Base-by-base conservation (phyloP, 2,113 vertebrate genomes). In the Sigmodon hispidus region DNA sequence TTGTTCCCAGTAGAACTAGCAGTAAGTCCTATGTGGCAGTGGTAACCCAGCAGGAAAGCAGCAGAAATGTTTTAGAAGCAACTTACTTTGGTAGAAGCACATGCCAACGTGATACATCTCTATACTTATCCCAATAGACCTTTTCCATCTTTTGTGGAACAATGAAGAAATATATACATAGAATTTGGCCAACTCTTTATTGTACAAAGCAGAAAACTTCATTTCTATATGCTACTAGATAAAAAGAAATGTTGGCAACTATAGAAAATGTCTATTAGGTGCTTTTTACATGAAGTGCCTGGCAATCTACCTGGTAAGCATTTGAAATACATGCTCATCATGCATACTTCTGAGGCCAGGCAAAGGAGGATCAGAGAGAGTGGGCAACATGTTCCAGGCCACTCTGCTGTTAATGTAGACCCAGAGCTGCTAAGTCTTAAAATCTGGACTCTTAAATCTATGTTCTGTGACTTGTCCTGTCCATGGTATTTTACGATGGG, bases 61-160 rank as follows among this genome's bases (percentile, higher is more conserved):
- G 29, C 1, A 40, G 67, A 87, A 92, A 52, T 50, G 57, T 22
- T 81, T 95, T n/a, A 93, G 92, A 94, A 94, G 57, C 9, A 61
- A 4, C 43, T 96, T 29, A 86, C 15, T 57, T 95, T 69, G 5
- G 59, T n/a, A 77, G 52, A 86, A 95, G 96, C 40, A 21, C 29
- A 67, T 26, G 26, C 36, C 81, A 63, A 69, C 0, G 7, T 65
- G n/a, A 92, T 55, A 92, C 50, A 80, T 55, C 22, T 4, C 13
- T 94, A 43, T 2, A 13, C 7, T 91, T 75, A 91, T 72, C 69
- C 55, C 87, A 95, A 91, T 3, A 75, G 55, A 16, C 5, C 16
- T 65, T 88, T 95, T 87, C 84, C 55, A 36, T 89, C 59, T 55
- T 91, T 97, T 96, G 57, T 93, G 84, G 80, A 98, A 95, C 31